Base-by-base conservation (phyloP, 2,888 invertebrate species). In the Melangyna quadrimaculata region DNA sequence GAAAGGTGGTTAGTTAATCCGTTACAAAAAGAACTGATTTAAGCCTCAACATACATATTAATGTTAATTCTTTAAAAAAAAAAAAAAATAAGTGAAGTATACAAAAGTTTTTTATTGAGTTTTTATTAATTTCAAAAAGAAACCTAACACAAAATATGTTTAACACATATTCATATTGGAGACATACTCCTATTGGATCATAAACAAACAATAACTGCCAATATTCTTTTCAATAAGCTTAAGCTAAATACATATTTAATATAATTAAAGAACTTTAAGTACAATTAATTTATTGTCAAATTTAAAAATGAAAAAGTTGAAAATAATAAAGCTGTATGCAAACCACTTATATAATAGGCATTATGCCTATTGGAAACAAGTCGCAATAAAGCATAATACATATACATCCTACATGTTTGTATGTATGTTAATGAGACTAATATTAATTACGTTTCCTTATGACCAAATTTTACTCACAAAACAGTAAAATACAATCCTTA, bases 221-320 rank as follows among this genome's bases (percentile, higher is more conserved):
- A 77, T 59, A 19, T 40, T 59, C 19, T 59, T 32, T n/a, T 61
- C 40, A 77, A 67, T 72, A 57, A 27, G 51, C 40, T 67, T 57
- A 51, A 71, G 32, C 74, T 74, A 57, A 71, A 57, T 79, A 65
- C 48, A 69, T 79, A 55, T 53, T 63, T 69, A 48, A 67, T 70
- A 57, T 70, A 57, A 79, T 24, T 24, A 71, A 32, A 71, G 24
- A 67, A 14, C n/a, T 63, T 73, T 22, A 55, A 69, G 43, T 69
- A 73, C 55, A 59, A 63, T 72, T 61, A 67, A 72, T 86, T 86
- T 86, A 86, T 86, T 86, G 84, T 86, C 84, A 63, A 81, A 84
- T 75, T 77, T 67, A 77, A 77, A 72, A 17, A 48, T 65, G 12
- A 71, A 63, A 1, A 53, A 40, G 63, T 27, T 35, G 17, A 61